A percentile compares a stretch with the other conserved stretches of the same genome.
phyloP scores from a whole-genome alignment of 2,888 invertebrate species.

The Catocala sponsa region DNA sequence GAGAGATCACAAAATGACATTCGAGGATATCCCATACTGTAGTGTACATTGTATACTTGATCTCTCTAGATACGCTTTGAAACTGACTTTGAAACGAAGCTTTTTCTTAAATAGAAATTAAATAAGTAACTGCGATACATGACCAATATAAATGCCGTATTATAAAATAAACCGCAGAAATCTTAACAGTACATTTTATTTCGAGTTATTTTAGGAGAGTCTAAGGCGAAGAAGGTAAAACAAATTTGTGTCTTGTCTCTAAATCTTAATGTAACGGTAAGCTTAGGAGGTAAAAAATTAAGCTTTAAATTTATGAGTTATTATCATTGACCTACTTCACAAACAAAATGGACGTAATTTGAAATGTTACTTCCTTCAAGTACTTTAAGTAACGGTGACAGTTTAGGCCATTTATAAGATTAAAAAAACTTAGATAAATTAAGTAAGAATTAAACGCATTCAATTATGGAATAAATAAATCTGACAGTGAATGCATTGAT shows the following conservation, averaged over 20 bases:
- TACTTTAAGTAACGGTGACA: slow-evolving; percentile 21
- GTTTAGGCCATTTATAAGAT: slow-evolving; percentile 23
- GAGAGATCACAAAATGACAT: too few relatives aligned
- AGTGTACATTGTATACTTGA: too few relatives aligned
- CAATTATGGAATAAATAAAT: slow-evolving; percentile 3
- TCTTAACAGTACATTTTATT: too few relatives aligned
- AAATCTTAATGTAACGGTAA: slow-evolving; percentile 32
- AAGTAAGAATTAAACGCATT: slow-evolving; percentile 15
- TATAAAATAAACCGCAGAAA: too few relatives aligned
- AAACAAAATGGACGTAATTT: slow-evolving; percentile 41
- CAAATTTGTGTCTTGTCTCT: slow-evolving; percentile 3
- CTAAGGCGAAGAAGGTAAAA: too few relatives aligned
- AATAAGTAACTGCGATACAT: too few relatives aligned
- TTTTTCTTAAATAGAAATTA: too few relatives aligned
- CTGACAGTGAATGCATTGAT: slow-evolving; percentile 12
- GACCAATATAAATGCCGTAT: too few relatives aligned
- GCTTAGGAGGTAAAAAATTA: slow-evolving; percentile 47
- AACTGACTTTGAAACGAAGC: too few relatives aligned
- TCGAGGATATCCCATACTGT: too few relatives aligned
- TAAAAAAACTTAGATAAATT: slow-evolving; percentile 17
- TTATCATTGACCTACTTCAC: slow-evolving; percentile 54
- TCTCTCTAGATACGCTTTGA: too few relatives aligned
- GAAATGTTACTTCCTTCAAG: slow-evolving; percentile 21
- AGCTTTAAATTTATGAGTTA: slow-evolving; percentile 45
- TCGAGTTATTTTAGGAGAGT: too few relatives aligned